Percentiles rank a stretch among this genome's conserved stretches.
phyloP scores from a whole-genome alignment of 2,888 invertebrate genomes.

The Neocrepidodera transversa region DNA sequence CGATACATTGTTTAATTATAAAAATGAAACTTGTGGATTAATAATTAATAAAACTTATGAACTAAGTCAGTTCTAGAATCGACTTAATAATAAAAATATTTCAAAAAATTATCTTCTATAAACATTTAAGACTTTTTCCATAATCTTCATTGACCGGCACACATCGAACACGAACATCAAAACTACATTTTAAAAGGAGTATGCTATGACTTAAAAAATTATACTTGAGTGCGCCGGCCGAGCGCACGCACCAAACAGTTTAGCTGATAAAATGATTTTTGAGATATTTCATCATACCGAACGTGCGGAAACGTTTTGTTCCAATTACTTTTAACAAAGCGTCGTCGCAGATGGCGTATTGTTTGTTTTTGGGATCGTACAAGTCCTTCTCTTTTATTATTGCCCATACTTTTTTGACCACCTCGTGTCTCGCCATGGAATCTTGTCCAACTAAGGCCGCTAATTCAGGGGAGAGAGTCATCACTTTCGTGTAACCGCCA shows the following conservation, averaged over 20 bases:
- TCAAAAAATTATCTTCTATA: constrained; percentile 25
- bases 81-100: constrained; percentile 37
- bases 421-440: constrained; percentile 85
- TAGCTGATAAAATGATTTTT: constrained; percentile 85
- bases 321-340: constrained; percentile 89
- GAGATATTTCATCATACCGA: constrained; percentile 97
- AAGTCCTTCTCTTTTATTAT: constrained; percentile 89
- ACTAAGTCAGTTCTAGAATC: constrained; percentile 43
- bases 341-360: constrained; percentile 93
- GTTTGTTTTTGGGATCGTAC: constrained; percentile 93
- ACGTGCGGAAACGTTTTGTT: constrained; percentile 90
- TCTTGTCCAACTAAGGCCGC: constrained; percentile 85
- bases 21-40: constrained; percentile 28
- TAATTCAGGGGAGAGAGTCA: constrained; percentile 84
- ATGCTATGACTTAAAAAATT: constrained; percentile 14
- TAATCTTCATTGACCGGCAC: too few species aligned
- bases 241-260: constrained; percentile 38
- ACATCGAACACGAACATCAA: constrained; percentile 31
- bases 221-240: constrained; percentile 15
- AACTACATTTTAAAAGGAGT: constrained; percentile 36
- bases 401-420: constrained; percentile 89
- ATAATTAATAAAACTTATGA: constrained; percentile 38
- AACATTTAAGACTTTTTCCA: constrained; percentile 28
- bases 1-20: constrained; percentile 28
- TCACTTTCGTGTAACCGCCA: constrained; percentile 84